phyloP scores from a whole-genome alignment of 2,888 invertebrate species.

The Ctenicera cuprea region DNA sequence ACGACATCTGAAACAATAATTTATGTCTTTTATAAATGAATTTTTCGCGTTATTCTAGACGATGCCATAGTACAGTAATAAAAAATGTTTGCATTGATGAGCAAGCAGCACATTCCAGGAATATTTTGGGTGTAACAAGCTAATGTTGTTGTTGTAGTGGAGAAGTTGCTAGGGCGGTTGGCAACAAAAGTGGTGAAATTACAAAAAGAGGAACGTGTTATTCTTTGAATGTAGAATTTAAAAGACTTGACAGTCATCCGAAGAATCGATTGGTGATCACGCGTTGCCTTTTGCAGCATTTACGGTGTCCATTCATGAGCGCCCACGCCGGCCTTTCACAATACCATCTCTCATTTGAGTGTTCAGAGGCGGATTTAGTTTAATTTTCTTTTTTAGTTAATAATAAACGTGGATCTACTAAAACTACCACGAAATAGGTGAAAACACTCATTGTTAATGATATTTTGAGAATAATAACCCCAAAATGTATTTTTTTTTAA shows the following conservation, averaged over 20 bases:
- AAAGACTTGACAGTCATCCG: constrained; percentile 41
- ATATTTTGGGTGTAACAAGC: constrained; percentile 10
- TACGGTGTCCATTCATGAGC: constrained; percentile 55
- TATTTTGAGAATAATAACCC: no score
- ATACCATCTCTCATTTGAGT: constrained; percentile 36
- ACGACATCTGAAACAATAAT: constrained; percentile 59
- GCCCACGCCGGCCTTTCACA: constrained; percentile 51
- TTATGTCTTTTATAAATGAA: no score
- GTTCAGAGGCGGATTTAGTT: constrained; percentile 18
- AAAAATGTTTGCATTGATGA: not conserved
- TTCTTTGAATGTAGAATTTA: constrained; percentile 24
- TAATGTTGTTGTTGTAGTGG: constrained; percentile 12
- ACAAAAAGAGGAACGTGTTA: constrained; percentile 26
- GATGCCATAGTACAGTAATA: no score
- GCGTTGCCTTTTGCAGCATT: constrained; percentile 58
- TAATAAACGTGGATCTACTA: no score
- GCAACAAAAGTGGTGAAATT: constrained; percentile 29
- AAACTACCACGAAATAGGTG: no score
- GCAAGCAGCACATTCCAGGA: constrained; percentile 9
- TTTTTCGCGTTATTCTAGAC: no score
- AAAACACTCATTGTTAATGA: no score
- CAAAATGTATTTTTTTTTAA: no score
- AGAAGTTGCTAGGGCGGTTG: constrained; percentile 4
- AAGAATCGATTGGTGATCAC: constrained; percentile 43
- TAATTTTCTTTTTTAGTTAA: no score